Base-by-base conservation (phyloP, 2,797 vertebrate genomes). In the Benthosema pterotum region DNA sequence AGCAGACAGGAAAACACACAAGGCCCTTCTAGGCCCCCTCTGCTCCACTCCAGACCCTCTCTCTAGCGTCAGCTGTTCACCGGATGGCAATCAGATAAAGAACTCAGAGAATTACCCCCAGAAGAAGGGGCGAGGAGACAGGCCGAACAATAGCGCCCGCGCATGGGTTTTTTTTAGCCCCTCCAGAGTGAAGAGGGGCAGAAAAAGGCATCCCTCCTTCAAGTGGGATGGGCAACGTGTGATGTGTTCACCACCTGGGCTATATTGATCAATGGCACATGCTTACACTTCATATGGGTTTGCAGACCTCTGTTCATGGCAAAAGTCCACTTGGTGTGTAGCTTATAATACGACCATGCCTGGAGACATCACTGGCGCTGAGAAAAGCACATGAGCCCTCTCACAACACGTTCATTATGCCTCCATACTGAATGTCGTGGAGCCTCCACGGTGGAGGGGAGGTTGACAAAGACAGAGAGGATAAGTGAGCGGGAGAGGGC, bases 31-130 rank as follows among this genome's bases (percentile, higher is more conserved):
- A 92, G 89, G n/a, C n/a, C 88, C 89, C 80, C 72, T 58, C 75
- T 60, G 70, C 85, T 82, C 75, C 90, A 91, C 88, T 93, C 91
- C 66, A 91, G 85, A 80, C 83, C 87, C 91, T 93, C 91, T 94
- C 90, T 85, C n/a, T n/a, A n/a, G 77, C 56, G 87, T 94, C 93
- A 94, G 93, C 91, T 94, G 92, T 92, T 93, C 91, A 78, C 91
- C 77, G 87, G 89, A 92, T 91, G 92, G 92, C 91, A 91, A 93
- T 94, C 90, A 92, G 91, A 94, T 92, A 94, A 93, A 95, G 88
- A 89, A 87, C 88, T 86, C 43, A 67, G 91, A 92, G 91, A 92
- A 91, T 92, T 86, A 85, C 83, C 87, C 83, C 86, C 72, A 77
- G 77, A 78, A 85, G 86, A 93, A 86, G 82, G 79, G 65, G 72